Evolutionary conservation across 2,113 vertebrate genomes (phyloP).

Genomic region (Chlorodrepanis virens): DNA sequence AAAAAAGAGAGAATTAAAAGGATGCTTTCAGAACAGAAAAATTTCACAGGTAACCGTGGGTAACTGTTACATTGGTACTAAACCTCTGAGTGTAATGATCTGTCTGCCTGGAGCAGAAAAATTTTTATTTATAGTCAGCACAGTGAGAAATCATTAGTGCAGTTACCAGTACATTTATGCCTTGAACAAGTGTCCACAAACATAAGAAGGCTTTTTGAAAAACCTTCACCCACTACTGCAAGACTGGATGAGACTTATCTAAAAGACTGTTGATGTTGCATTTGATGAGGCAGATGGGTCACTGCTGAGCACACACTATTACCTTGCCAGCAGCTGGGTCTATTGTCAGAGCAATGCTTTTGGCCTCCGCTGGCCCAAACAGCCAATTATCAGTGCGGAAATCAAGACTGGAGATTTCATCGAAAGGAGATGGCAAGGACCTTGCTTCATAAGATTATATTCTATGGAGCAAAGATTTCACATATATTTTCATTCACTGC

Average conservation of each 20-base stretch:
- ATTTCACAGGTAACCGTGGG: background rate
- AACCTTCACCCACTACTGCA: background rate
- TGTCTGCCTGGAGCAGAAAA: background rate
- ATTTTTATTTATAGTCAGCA: background rate
- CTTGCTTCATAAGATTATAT: background rate
- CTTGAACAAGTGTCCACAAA: background rate
- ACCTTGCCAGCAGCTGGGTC: background rate
- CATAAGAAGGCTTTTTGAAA: background rate
- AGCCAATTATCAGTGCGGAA: background rate
- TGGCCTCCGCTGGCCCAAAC: background rate
- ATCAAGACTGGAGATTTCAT: background rate
- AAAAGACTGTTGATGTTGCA: background rate
- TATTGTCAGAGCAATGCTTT: background rate
- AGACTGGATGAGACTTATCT: background rate
- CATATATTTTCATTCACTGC: background rate
- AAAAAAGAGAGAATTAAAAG: background rate
- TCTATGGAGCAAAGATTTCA: background rate
- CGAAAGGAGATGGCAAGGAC: background rate
- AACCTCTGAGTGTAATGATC: background rate
- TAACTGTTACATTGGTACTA: background rate
- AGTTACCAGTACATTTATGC: background rate
- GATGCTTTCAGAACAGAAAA: background rate
- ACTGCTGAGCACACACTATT: conserved; percentile 21
- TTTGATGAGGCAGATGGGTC: conserved; percentile 20
- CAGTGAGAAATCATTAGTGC: background rate